phyloP scores from a whole-genome alignment of 2,888 invertebrate genomes.

The Hirudinaria manillensis region DNA sequence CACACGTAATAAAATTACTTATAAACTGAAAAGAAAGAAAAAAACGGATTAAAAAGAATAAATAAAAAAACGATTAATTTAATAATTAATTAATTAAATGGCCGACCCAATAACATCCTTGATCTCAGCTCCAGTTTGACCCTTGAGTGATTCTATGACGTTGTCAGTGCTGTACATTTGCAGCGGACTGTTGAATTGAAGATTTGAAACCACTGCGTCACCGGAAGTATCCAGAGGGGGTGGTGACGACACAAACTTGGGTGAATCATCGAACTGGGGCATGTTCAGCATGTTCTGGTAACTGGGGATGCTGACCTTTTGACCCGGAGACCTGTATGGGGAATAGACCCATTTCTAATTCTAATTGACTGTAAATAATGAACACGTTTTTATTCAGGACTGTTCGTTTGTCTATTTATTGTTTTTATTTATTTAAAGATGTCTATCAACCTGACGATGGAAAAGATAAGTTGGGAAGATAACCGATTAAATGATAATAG shows the following conservation, averaged over 20 bases:
- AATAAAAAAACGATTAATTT: constrained; percentile 12
- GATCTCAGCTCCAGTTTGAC: constrained; percentile 42
- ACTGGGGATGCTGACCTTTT: constrained; percentile 33
- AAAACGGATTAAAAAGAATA: not conserved
- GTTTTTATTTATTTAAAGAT: too few relatives aligned
- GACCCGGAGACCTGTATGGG: not conserved
- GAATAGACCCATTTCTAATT: not conserved
- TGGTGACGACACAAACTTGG: not conserved
- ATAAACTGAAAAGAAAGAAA: constrained; percentile 25
- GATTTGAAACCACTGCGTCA: constrained; percentile 38
- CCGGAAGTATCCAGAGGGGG: constrained; percentile 18
- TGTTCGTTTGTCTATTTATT: too few relatives aligned
- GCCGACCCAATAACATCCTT: constrained; percentile 35
- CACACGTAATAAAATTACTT: too few relatives aligned
- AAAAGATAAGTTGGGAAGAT: too few relatives aligned
- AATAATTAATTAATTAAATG: not conserved
- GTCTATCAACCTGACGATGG: too few relatives aligned
- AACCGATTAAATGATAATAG: too few relatives aligned
- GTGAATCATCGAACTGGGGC: constrained; percentile 39
- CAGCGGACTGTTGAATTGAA: constrained; percentile 51
- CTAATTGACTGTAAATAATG: too few relatives aligned
- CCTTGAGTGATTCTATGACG: constrained; percentile 44
- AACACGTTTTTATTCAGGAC: too few relatives aligned
- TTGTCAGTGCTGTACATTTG: constrained; percentile 48
- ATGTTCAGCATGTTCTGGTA: constrained; percentile 40